Base-by-base conservation (phyloP, 2,888 invertebrate species). In the Drosophila emarginata region DNA sequence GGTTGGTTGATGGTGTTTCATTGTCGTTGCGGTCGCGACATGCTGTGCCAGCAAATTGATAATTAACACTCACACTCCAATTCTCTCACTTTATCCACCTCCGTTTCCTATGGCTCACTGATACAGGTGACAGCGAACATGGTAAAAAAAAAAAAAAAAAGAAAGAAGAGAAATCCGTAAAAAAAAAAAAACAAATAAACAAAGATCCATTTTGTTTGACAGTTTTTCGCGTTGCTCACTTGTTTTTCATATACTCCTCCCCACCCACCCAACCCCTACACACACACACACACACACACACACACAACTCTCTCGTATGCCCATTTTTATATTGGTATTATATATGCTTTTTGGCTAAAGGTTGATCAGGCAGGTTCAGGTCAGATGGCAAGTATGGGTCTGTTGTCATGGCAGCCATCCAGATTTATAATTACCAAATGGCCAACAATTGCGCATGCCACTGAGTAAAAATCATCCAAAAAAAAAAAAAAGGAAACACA, bases 391-490 rank as follows among this genome's bases (percentile, higher is more conserved):
- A 32, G 32, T 32, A 32, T 40, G 40, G 14, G 14, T 3, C 5
- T 45, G 74, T 79, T 67, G 81, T 71, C 69, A 87, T 87, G 85
- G 77, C 68, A 32, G 32, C 54, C 54, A 54, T 74, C 66, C 88
- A 84, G 77, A 88, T 89, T 89, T 89, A 87, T 83, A 89, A 89
- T 89, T 83, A 83, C 89, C 89, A 89, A 83, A 89, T 83, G 89
- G 82, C 76, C 82, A 82, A 87, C 87, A 88, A 87, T 78, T 72
- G 28, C 45, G 39, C 57, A 57, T 57, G 14, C 39, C 64, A 32
- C 9, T 9, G 32, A 32, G 32, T 32, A 32, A 32, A 32, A 32
- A 32, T 32, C 21, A 28, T 7, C 18, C 7, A 50, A 56, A 1
- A 56, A 64, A 60, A 50, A 36, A 53, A 50, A 53, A 51, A 21